Evolutionary conservation across 2,113 vertebrate genomes (phyloP).

Genomic region (Haemorhous mexicanus): DNA sequence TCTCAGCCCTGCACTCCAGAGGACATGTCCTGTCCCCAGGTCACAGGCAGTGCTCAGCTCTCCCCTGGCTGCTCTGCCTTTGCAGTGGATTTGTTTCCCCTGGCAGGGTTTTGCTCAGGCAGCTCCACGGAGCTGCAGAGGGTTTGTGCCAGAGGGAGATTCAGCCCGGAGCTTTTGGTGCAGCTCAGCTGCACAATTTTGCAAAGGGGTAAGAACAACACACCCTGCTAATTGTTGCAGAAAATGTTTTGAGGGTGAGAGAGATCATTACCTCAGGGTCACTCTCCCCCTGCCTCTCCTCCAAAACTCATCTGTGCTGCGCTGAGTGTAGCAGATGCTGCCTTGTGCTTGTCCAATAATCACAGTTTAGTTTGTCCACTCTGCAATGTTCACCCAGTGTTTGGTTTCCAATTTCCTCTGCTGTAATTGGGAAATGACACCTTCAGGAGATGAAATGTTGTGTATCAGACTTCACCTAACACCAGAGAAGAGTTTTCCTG

Average conservation of each 20-base stretch:
- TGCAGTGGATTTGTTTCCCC: neutral
- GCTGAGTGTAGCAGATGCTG: neutral
- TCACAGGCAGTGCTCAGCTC: neutral
- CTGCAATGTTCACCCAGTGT: neutral
- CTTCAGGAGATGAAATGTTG: neutral
- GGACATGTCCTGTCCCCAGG: neutral
- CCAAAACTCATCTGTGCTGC: neutral
- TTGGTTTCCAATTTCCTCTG: slow-evolving; percentile 16
- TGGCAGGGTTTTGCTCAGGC: rapidly evolving
- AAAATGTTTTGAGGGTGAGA: neutral
- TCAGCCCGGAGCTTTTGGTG: neutral
- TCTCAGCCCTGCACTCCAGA: neutral
- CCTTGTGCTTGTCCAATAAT: neutral
- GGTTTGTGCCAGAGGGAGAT: neutral
- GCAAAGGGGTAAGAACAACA: neutral
- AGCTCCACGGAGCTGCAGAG: neutral
- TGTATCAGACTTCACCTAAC: neutral
- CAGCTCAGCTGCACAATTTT: neutral
- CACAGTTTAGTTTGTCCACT: neutral
- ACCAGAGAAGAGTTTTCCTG: neutral
- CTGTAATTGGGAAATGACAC: neutral
- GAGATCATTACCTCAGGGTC: neutral
- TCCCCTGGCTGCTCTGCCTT: neutral
- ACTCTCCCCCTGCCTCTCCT: neutral
- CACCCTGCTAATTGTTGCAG: neutral